Evolutionary conservation across 2,797 vertebrate genomes (phyloP), one percentile per base, ranked within the genome.

Genomic region (Diglossa cyanea): DNA sequence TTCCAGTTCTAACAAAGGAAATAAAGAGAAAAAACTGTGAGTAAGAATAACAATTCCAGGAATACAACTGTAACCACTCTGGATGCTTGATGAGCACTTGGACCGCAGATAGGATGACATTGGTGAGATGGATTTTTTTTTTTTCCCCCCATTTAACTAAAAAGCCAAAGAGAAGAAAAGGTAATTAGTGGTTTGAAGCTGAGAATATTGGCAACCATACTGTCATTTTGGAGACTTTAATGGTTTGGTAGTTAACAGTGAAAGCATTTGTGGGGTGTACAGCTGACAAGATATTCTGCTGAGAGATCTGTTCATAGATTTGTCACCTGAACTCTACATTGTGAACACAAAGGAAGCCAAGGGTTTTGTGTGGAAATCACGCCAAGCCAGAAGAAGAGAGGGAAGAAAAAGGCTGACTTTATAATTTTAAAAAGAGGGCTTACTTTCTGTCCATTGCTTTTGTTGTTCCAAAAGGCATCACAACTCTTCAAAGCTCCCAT

Each of bases 111-210:
- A 73, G 65, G 57, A 75, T 81, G 86, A 86, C 25, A 53, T 5
- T 73, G 70, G 19, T 31, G 15, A 91, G 61, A 60, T 66, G 23
- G n/a, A 10, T 42, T 86, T 86, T 58, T 78, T 50, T 51, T 90
- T 60, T 11, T 3, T 0, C 35, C n/a, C 35, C n/a, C 20, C 24
- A 13, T 60, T 86, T 51, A 88, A 54, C 24, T 58, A 53, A 92
- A 90, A 90, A 55, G 24, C 62, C 81, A 44, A 75, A 40, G 62
- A 86, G 70, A 72, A 88, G 51, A 81, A 88, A 76, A 71, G 33
- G 37, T 92, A 90, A 76, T 93, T 94, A 81, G 85, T 78, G 92
- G 92, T 93, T 88, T 93, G 66, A 90, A 96, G 71, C 83, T 96
- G 92, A 90, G 76, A 95, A 86, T 90, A 75, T 86, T 57, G 62